Evolutionary conservation across 2,888 invertebrate genomes (phyloP).

Genomic region (Morpho deidamia): DNA sequence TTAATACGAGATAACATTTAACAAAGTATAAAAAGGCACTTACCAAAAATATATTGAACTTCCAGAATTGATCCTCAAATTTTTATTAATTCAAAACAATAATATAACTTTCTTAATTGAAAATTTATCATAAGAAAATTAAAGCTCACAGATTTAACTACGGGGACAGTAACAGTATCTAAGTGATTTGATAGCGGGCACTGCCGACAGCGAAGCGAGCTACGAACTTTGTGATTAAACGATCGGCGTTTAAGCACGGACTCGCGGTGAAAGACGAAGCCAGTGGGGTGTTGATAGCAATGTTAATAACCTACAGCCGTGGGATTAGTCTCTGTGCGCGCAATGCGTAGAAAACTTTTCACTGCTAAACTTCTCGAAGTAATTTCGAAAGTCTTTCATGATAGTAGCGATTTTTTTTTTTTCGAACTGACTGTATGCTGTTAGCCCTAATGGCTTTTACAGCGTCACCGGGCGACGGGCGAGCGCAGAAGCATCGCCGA

Average conservation of each 20-base stretch:
- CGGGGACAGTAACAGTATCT: slow-evolving; percentile 5
- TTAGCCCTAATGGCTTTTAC: too few species aligned
- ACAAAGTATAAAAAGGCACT: neutral
- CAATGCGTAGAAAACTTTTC: slow-evolving; percentile 9
- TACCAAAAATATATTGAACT: neutral
- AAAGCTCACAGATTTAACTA: neutral
- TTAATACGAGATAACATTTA: too few species aligned
- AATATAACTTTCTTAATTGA: neutral
- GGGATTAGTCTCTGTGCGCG: slow-evolving; percentile 20
- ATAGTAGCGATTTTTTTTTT: too few species aligned
- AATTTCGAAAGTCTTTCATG: too few species aligned
- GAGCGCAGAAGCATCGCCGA: too few species aligned
- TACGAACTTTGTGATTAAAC: slow-evolving; percentile 5
- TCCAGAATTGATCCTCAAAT: neutral
- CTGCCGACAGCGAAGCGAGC: slow-evolving; percentile 17
- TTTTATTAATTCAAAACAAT: neutral
- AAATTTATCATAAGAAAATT: neutral
- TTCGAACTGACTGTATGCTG: too few species aligned
- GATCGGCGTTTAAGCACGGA: neutral
- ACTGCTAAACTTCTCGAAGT: too few species aligned
- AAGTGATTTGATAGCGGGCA: slow-evolving; percentile 3
- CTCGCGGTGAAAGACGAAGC: slow-evolving; percentile 3
- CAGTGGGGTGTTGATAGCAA: slow-evolving; percentile 16
- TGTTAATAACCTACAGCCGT: slow-evolving; percentile 18
- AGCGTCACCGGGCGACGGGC: too few species aligned